Percentiles rank a stretch among this genome's conserved stretches.
These are phyloP conservation scores for Naja naja DNA, from an alignment of 2,113 vertebrate genomes.

Conservation along the genomic window DNA sequence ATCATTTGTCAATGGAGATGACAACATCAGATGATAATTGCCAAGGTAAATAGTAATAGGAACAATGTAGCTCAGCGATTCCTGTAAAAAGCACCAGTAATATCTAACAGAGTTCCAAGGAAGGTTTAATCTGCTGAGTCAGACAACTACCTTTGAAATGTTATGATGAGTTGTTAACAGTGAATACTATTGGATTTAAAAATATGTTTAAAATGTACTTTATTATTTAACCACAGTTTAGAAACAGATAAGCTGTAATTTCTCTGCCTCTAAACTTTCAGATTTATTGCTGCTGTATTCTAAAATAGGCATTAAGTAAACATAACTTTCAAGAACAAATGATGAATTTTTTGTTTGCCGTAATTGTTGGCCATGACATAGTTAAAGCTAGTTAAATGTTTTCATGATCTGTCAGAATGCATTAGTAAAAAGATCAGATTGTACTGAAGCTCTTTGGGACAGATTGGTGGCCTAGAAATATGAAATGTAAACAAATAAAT, in stretches of 20 bases:
- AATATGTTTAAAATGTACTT: conserved; percentile 41
- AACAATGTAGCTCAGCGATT: conserved; percentile 27
- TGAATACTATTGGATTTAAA: conserved; percentile 19
- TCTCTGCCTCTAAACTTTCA: neutral
- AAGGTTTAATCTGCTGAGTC: conserved; percentile 1
- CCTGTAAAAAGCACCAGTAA: conserved; percentile 28
- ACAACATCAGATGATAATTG: conserved; percentile 20
- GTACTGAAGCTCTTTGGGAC: neutral
- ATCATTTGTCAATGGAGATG: conserved; percentile 4
- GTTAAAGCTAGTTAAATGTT: conserved; percentile 48
- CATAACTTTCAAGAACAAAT: neutral
- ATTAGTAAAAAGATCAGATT: neutral
- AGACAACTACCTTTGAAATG: conserved; percentile 33
- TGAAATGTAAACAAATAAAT: neutral
- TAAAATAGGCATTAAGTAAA: neutral
- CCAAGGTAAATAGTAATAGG: conserved; percentile 14
- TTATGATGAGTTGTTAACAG: conserved; percentile 39
- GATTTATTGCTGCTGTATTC: neutral
- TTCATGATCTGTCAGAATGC: conserved; percentile 49
- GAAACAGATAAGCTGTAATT: neutral
- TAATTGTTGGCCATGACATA: conserved; percentile 50
- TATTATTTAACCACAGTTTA: neutral
- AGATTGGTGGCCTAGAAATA: neutral
- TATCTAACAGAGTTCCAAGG: neutral
- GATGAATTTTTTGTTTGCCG: neutral